A percentile compares a stretch with the other conserved stretches of the same genome.
Conservation (phyloP, 2,888 invertebrate species). For the Gryllus longicercus region DNA sequence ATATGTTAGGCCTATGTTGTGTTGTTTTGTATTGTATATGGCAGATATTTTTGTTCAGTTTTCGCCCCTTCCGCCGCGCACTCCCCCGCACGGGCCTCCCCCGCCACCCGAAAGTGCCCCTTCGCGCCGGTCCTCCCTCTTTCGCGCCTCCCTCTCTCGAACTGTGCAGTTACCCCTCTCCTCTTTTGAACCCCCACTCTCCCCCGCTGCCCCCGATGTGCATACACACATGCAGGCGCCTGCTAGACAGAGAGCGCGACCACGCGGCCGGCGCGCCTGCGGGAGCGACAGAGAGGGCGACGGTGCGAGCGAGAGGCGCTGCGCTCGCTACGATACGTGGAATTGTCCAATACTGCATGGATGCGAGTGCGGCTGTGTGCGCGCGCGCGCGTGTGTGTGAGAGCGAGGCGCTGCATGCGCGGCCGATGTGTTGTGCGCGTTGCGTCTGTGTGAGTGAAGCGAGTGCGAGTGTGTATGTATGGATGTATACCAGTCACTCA, state of each 20-base stretch:
- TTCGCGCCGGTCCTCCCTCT: constrained; percentile 20
- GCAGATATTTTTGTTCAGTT: constrained; percentile 30
- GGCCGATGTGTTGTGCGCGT: not conserved
- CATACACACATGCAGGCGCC: constrained; percentile 22
- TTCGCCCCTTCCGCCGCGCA: constrained; percentile 26
- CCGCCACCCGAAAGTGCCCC: constrained; percentile 25
- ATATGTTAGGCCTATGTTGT: constrained; percentile 21
- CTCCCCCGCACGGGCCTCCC: constrained; percentile 23
- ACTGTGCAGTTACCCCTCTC: constrained; percentile 20
- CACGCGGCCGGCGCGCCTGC: not conserved
- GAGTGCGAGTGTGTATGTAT: constrained; percentile 17
- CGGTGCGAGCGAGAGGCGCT: no score
- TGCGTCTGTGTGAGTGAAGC: not conserved
- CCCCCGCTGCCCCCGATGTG: constrained; percentile 1
- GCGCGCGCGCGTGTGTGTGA: constrained; percentile 18
- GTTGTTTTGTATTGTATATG: constrained; percentile 28
- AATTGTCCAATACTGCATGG: constrained; percentile 28
- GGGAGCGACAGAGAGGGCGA: not conserved
- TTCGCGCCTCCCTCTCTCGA: not conserved
- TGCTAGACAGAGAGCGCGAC: constrained; percentile 20
- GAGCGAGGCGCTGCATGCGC: not conserved
- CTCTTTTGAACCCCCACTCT: constrained; percentile 11
- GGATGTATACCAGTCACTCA: constrained; percentile 28
- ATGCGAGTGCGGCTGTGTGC: constrained; percentile 25
- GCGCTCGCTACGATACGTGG: constrained; percentile 19